Conservation (phyloP, 1,140 invertebrate species). For the Oreohelix idahoensis region DNA sequence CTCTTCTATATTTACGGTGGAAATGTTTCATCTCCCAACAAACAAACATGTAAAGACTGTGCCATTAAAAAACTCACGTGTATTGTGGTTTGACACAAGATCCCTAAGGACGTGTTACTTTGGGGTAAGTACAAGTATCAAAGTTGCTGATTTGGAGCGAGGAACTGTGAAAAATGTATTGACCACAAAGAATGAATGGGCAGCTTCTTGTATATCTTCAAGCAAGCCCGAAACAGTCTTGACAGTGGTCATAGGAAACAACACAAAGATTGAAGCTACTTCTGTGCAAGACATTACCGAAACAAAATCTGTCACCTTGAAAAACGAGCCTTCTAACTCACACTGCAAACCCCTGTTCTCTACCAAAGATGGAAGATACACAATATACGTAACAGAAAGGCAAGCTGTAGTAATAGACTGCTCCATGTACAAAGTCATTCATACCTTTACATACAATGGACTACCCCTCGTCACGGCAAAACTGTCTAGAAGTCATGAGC, state of each 20-base stretch:
- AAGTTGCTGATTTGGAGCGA: constrained; percentile 30
- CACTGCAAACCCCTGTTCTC: constrained; percentile 30
- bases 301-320: constrained; percentile 18
- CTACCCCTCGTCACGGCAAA: constrained; percentile 34
- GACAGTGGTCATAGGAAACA: constrained; percentile 21
- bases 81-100: constrained; percentile 39
- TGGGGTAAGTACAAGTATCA: constrained; percentile 12
- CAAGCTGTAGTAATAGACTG: constrained; percentile 33
- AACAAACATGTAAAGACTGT: constrained; percentile 31
- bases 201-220: constrained; percentile 21
- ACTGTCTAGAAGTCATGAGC: constrained; percentile 49
- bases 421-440: background rate
- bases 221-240: constrained; percentile 5
- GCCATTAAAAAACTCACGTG: background rate
- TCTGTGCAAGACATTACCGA: constrained; percentile 11
- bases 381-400: constrained; percentile 38
- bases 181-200: background rate
- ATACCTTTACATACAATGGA: constrained; percentile 24
- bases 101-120: constrained; percentile 30
- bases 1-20: constrained; percentile 25
- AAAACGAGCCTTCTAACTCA: constrained; percentile 11
- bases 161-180: constrained; percentile 15
- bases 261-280: constrained; percentile 8
- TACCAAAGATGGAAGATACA: constrained; percentile 44
- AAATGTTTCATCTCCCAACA: constrained; percentile 36